phyloP scores from a whole-genome alignment of 2,113 vertebrate species.

The Perognathus longimembris region DNA sequence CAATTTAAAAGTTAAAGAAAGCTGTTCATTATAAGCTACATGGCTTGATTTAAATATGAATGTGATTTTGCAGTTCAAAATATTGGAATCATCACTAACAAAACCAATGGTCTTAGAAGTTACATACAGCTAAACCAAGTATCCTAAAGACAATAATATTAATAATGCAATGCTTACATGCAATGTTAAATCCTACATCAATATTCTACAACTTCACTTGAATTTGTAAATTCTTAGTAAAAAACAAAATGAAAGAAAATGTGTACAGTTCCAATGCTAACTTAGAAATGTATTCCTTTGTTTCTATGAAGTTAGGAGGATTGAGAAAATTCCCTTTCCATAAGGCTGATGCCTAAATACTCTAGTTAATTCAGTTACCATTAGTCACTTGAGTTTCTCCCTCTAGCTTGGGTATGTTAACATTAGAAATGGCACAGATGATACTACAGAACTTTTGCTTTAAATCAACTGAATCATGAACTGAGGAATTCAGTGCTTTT shows the following conservation, averaged over 20 bases:
- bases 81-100: not conserved
- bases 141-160: not conserved
- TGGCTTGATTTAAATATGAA: not conserved
- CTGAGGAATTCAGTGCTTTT: not conserved
- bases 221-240: not conserved
- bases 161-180: not conserved
- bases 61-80: not conserved
- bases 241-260: conserved; percentile 36
- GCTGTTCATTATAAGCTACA: not conserved
- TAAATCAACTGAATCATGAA: conserved; percentile 37
- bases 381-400: conserved; percentile 8
- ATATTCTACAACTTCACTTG: not conserved
- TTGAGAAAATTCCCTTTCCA: not conserved
- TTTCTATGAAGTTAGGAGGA: not conserved
- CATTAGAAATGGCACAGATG: not conserved
- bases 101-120: not conserved
- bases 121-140: not conserved
- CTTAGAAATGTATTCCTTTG: conserved; percentile 7
- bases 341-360: not conserved
- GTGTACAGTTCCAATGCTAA: not conserved
- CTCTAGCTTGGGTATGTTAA: not conserved
- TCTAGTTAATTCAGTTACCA: not conserved
- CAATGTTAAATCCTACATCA: not conserved
- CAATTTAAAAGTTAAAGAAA: conserved; percentile 48
- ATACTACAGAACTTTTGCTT: not conserved